phyloP scores from a whole-genome alignment of 2,888 invertebrate genomes.

The Coelinius sp. region DNA sequence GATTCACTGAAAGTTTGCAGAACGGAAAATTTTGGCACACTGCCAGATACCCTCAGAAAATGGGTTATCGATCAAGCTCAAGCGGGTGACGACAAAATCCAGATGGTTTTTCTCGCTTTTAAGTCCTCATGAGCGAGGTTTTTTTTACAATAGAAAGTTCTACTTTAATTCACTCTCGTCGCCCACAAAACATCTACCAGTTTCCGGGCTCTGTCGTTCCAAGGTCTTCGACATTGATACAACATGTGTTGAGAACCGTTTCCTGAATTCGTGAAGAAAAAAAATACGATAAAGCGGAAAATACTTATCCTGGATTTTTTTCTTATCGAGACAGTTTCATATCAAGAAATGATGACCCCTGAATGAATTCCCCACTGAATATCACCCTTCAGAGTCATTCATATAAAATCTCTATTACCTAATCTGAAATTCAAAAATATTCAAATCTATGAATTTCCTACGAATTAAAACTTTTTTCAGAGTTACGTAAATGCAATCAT shows the following conservation, averaged over 20 bases:
- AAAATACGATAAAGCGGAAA: constrained; percentile 4
- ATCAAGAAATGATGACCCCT: too few species aligned
- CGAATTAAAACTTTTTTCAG: neutral
- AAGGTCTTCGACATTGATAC: constrained; percentile 4
- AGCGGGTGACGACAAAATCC: constrained; percentile 23
- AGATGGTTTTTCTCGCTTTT: neutral
- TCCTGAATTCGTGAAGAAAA: constrained; percentile 4
- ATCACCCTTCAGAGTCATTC: neutral
- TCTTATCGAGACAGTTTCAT: too few species aligned
- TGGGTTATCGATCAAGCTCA: constrained; percentile 62
- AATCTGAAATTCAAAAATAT: constrained; percentile 16
- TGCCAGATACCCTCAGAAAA: constrained; percentile 58
- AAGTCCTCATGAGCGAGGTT: neutral
- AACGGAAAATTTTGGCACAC: constrained; percentile 52
- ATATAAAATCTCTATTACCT: neutral
- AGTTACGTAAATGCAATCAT: neutral
- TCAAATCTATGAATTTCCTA: neutral
- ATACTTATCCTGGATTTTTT: neutral
- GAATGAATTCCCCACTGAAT: neutral
- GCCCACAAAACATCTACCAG: neutral
- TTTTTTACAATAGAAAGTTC: constrained; percentile 11
- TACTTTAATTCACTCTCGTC: neutral
- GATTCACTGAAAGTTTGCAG: constrained; percentile 6
- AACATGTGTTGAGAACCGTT: neutral
- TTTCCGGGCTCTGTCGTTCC: neutral